Base-by-base conservation (phyloP, 2,113 vertebrate genomes). In the Hydrochoerus hydrochaeris region DNA sequence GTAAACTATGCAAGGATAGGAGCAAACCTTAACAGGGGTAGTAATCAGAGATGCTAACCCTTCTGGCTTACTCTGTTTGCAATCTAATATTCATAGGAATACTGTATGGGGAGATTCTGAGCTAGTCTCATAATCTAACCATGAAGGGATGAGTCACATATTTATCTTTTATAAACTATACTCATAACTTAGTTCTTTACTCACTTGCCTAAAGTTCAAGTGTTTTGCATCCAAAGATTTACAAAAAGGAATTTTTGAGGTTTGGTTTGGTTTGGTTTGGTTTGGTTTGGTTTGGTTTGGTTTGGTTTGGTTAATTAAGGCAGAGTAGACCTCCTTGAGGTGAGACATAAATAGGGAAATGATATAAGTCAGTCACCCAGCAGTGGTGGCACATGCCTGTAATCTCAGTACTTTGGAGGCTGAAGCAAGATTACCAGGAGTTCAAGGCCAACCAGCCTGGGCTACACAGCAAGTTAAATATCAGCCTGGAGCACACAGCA, bases 1-100 rank as follows among this genome's bases (percentile, higher is more conserved):
- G 97, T 97, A 93, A 98, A 97, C 98, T 98, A 60, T 84, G 38
- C 82, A 80, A 91, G 0, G 94, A 92, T 95, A 65, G 96, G 71
- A 95, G 95, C 88, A 92, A 96, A 71, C 49, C 54, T 85, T 95
- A 90, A 93, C 41, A 49, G 58, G 67, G 88, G 73, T 46, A 44
- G 75, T 95, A 98, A 98, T 41, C 77, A 93, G 98, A 98, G 97
- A 91, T 7, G 65, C 60, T 52, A 62, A 67, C 84, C 83, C 90
- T 94, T 82, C 89, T 95, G 75, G 60, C 63, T 44, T 57, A 13
- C 96, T 96, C 91, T 17, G 92, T 96, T 97, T 96, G 92, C 87
- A 6, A 9, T 22, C 49, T 96, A 73, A 86, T 60, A 28, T 95
- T 87, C 35, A 3, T 65, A 3, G 19, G 97, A 95, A 85, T 57